A percentile compares a stretch with the other conserved stretches of the same genome.
These are phyloP conservation scores for Ceratothoa steindachneri DNA, from an alignment of 2,888 invertebrate genomes.

Conservation along the genomic window DNA sequence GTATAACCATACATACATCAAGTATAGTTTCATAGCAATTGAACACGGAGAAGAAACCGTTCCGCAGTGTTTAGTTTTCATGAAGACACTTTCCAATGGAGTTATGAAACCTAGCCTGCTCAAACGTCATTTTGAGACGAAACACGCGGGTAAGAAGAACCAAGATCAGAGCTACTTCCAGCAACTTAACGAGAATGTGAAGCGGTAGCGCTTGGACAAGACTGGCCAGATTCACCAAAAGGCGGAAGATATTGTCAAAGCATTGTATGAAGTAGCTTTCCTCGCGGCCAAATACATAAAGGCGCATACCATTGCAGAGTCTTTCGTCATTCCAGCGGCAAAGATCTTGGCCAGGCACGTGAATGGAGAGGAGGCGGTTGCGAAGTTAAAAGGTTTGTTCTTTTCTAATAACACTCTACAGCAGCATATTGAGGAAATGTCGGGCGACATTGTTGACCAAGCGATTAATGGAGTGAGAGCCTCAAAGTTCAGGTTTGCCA, in stretches of 20 bases:
- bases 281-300: constrained; percentile 20
- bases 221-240: constrained; percentile 21
- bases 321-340: constrained; percentile 10
- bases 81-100: too few relatives aligned
- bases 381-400: too few relatives aligned
- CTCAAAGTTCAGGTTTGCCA: too few relatives aligned
- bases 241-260: constrained; percentile 14
- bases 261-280: constrained; percentile 9
- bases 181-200: constrained; percentile 26
- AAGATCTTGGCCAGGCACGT: too few relatives aligned
- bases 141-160: constrained; percentile 20
- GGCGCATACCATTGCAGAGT: constrained; percentile 23
- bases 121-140: too few relatives aligned
- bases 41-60: constrained; percentile 3
- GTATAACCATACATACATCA: too few relatives aligned
- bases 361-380: constrained; percentile 19
- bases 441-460: too few relatives aligned
- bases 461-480: too few relatives aligned
- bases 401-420: too few relatives aligned
- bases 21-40: constrained; percentile 19
- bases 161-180: constrained; percentile 22
- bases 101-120: too few relatives aligned
- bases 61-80: too few relatives aligned
- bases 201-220: constrained; percentile 23
- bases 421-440: too few relatives aligned